Conservation (phyloP, 1,140 invertebrate species). For the Drosophila yakuba region DNA sequence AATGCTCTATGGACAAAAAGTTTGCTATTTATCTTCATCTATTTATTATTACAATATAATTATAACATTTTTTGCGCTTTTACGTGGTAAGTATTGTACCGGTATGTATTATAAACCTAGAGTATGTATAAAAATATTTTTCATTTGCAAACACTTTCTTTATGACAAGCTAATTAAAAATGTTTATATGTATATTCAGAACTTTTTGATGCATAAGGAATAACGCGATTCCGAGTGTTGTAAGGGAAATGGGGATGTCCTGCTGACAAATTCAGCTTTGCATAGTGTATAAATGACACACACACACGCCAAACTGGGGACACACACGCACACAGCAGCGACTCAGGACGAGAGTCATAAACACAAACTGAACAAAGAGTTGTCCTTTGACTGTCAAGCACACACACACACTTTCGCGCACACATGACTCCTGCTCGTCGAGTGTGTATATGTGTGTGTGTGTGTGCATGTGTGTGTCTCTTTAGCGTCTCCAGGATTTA, state of each 20-base stretch:
- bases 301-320: slow-evolving; percentile 44
- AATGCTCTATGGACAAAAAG: slow-evolving; percentile 20
- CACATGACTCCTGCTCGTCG: slow-evolving; percentile 4
- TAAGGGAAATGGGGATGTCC: slow-evolving; percentile 8
- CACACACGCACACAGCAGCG: slow-evolving; percentile 31
- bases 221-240: not conserved
- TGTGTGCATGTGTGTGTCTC: slow-evolving; percentile 46
- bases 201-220: too few species aligned
- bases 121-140: too few species aligned
- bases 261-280: slow-evolving; percentile 34
- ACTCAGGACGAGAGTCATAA: slow-evolving; percentile 46
- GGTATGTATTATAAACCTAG: not conserved
- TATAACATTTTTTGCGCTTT: too few species aligned
- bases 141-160: too few species aligned
- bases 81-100: not conserved
- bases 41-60: too few species aligned
- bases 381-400: slow-evolving; percentile 56
- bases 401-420: slow-evolving; percentile 24
- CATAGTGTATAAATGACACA: slow-evolving; percentile 56
- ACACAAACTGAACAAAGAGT: slow-evolving; percentile 73
- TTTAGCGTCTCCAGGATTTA: slow-evolving; percentile 81
- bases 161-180: too few species aligned
- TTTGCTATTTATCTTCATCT: too few species aligned
- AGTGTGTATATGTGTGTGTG: not conserved
- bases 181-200: too few species aligned